Conservation (phyloP, 1,140 invertebrate genomes). For the Adoxophyes honmai region DNA sequence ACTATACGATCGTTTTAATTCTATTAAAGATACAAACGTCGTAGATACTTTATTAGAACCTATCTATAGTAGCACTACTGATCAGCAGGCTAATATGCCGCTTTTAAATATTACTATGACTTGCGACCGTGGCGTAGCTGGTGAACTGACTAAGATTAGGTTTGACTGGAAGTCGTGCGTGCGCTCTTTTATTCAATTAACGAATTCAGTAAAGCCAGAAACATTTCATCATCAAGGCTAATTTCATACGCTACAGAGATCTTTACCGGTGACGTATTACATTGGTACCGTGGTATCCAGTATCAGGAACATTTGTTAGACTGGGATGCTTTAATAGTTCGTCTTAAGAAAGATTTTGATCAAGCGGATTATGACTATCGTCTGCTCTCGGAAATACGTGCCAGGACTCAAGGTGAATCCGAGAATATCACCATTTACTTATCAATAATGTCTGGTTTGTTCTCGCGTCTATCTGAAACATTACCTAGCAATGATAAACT, state of each 20-base stretch:
- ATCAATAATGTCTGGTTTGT: conserved; percentile 35
- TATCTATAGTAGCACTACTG: neutral
- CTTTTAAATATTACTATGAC: conserved; percentile 4
- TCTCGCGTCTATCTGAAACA: conserved; percentile 24
- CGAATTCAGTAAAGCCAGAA: conserved; percentile 13
- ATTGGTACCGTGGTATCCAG: conserved; percentile 18
- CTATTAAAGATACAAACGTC: neutral
- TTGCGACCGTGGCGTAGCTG: neutral
- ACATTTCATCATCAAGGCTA: conserved; percentile 7
- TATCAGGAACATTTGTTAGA: neutral
- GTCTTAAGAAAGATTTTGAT: conserved; percentile 31
- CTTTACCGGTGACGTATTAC: conserved; percentile 20
- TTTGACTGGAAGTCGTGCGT: conserved; percentile 16
- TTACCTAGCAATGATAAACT: conserved; percentile 27
- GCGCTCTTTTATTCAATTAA: conserved; percentile 15
- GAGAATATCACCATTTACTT: conserved; percentile 42
- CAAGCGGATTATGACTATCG: conserved; percentile 34
- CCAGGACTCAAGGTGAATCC: conserved; percentile 36
- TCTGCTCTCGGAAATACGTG: conserved; percentile 36
- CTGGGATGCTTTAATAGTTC: conserved; percentile 15
- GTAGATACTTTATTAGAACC: neutral
- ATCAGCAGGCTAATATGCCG: neutral
- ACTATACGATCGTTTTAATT: neutral
- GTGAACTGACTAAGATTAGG: neutral
- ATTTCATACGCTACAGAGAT: conserved; percentile 18